Evolutionary conservation across 2,113 vertebrate genomes (phyloP).

Genomic region (Amblyornis subalaris): DNA sequence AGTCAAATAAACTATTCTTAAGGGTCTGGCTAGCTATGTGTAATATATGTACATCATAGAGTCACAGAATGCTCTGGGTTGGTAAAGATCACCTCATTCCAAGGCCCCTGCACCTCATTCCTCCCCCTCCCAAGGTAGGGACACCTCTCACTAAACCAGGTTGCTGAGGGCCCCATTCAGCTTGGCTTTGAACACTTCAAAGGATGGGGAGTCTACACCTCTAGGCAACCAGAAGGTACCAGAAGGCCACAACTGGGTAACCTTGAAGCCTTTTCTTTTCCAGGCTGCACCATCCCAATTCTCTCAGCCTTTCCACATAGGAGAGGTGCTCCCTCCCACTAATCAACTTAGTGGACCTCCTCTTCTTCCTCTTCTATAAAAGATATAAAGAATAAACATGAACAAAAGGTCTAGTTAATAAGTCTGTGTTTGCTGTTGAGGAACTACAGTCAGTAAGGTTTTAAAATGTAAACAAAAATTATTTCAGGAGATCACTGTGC

Average conservation of each 20-base stretch:
- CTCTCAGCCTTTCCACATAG: neutral
- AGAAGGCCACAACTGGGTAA: neutral
- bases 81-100: neutral
- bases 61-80: neutral
- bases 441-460: neutral
- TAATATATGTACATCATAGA: neutral
- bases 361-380: neutral
- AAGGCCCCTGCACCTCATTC: neutral
- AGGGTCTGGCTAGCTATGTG: neutral
- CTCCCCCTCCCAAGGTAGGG: neutral
- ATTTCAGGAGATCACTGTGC: neutral
- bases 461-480: neutral
- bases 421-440: neutral
- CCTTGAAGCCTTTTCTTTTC: neutral
- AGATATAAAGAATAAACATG: neutral
- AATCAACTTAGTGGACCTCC: neutral
- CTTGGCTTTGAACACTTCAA: neutral
- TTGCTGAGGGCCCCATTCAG: neutral
- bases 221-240: neutral
- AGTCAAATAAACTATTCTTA: neutral
- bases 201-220: neutral
- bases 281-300: neutral
- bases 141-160: neutral
- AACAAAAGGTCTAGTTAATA: neutral
- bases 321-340: neutral